Percentiles rank a stretch among this genome's conserved stretches.
Evolutionary conservation across 2,797 vertebrate species (phyloP).

Genomic region (Myripristis murdjan): DNA sequence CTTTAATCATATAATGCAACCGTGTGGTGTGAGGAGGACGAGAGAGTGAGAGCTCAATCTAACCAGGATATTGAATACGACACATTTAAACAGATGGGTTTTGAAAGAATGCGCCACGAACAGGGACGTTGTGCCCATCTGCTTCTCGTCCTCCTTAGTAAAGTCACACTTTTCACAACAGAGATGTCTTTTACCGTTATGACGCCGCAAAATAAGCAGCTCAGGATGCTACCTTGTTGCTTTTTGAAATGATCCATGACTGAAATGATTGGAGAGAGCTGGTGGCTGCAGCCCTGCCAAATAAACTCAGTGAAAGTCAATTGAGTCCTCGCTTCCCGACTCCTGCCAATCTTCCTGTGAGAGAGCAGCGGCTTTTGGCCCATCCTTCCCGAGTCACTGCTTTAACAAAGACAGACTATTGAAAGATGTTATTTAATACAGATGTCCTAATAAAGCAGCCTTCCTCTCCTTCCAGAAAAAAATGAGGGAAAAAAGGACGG

Average conservation of each 20-base stretch:
- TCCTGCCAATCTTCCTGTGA: slow-evolving; percentile 59
- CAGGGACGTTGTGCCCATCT: neutral
- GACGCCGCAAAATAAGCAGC: slow-evolving; percentile 53
- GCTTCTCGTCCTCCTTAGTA: neutral
- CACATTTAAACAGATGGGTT: slow-evolving; percentile 17
- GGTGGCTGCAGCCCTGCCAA: slow-evolving; percentile 56
- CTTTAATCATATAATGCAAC: slow-evolving; percentile 3
- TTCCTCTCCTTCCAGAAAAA: slow-evolving; percentile 5
- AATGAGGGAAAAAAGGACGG: slow-evolving; percentile 10
- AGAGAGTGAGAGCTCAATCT: slow-evolving; percentile 29
- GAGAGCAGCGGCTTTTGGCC: slow-evolving; percentile 48
- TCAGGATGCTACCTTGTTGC: slow-evolving; percentile 46
- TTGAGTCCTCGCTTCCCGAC: slow-evolving; percentile 65
- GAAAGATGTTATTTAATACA: slow-evolving; percentile 32
- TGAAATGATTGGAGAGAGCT: slow-evolving; percentile 26
- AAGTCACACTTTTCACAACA: slow-evolving; percentile 28
- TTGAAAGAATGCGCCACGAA: slow-evolving; percentile 10
- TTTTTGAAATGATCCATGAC: slow-evolving; percentile 51
- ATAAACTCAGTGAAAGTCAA: slow-evolving; percentile 64
- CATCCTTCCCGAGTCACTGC: slow-evolving; percentile 25
- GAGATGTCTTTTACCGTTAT: slow-evolving; percentile 26
- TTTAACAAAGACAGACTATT: slow-evolving; percentile 44
- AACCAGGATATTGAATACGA: slow-evolving; percentile 18
- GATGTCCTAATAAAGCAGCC: slow-evolving; percentile 41
- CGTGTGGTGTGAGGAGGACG: neutral